Base-by-base conservation (phyloP, 2,113 vertebrate genomes). In the Falcunculus frontatus region DNA sequence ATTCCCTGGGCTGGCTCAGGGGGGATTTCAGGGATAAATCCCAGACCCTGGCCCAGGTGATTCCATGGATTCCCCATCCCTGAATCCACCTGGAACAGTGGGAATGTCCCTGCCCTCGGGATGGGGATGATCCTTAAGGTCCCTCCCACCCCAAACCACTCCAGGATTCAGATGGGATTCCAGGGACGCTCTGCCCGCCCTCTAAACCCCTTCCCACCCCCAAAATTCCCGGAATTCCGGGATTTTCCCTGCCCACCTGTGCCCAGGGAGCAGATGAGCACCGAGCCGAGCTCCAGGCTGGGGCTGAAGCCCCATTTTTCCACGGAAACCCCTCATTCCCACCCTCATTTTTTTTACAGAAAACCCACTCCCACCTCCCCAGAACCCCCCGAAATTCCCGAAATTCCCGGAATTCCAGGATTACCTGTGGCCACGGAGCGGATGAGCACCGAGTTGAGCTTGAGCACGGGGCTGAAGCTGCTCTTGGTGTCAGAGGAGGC, bases 391-490 rank as follows among this genome's bases (percentile, higher is more conserved):
- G 49, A 10, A 53, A 4, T 5, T 8, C 49, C 20, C 16, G 6
- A 10, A 37, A 39, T 14, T 8, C 39, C 53, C 27, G 7, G 19
- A 29, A 32, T 25, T 33, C 49, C 50, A 2, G 33, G 60, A 62
- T 13, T 53, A 82, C 99, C 99, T 84, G 99, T 99, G 33, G 99
- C 99, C 57, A 99, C 99, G 0, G 98, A 97, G 91, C 99, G 98
- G 65, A 99, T 96, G 27, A 99, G 98, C 80, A 99, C 96, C 0
- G 99, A 98, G 17, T 98, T 98, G 89, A 99, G 98, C 57, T 98
- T 98, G 79, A 99, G 98, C 69, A 99, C 72, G 0, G 99, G 99
- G 94, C 99, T 99, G 97, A 99, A 99, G 35, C 98, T 98, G 50
- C 98, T 98, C 72, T 99, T 99, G 96, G 96, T 98, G 96, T 99